A percentile compares a stretch with the other conserved stretches of the same genome.
Conservation (phyloP, 2,113 vertebrate genomes). For the Lanius ludovicianus region DNA sequence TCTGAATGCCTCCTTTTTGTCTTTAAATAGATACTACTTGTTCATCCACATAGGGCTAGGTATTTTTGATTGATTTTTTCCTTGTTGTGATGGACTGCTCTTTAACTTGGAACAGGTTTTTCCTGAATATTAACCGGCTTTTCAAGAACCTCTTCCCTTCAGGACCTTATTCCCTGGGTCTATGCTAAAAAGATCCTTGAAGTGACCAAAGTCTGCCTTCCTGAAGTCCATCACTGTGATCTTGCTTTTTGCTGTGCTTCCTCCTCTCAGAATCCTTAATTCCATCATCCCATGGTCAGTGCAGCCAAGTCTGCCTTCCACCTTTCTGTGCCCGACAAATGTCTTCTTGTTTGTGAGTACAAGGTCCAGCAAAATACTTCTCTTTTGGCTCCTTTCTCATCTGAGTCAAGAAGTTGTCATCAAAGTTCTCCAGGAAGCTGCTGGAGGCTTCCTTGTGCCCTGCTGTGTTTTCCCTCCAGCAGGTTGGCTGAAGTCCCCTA, state of each 20-base stretch:
- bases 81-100: background rate
- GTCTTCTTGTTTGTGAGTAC: background rate
- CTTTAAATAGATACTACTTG: background rate
- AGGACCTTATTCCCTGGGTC: background rate
- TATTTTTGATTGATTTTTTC: background rate
- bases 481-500: background rate
- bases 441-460: background rate
- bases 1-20: background rate
- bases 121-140: background rate
- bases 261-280: background rate
- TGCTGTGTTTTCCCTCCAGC: background rate
- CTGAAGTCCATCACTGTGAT: background rate
- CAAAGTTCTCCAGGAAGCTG: background rate
- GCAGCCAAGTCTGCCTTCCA: background rate
- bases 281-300: background rate
- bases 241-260: background rate
- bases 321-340: background rate
- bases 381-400: background rate
- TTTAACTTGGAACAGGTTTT: background rate
- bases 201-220: background rate
- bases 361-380: background rate
- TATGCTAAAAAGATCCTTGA: background rate
- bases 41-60: background rate
- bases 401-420: background rate
- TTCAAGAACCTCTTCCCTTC: accelerated